Evolutionary conservation across 1,140 invertebrate species (phyloP).

Genomic region (Hylaeus volcanicus): DNA sequence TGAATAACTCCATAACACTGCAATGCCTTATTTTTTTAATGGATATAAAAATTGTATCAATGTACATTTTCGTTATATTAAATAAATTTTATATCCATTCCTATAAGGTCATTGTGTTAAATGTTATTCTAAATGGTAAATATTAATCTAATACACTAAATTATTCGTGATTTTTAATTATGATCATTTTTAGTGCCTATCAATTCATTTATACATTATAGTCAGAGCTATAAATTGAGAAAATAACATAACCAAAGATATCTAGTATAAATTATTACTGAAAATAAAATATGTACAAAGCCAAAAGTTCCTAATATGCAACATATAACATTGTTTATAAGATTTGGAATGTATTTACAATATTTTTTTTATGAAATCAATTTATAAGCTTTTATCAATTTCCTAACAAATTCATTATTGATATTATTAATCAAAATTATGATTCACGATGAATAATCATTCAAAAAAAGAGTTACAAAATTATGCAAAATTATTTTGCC

Average conservation of each 20-base stretch:
- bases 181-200: not conserved
- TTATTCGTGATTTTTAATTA: slow-evolving; percentile 15
- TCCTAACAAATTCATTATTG: not conserved
- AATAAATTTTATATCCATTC: slow-evolving; percentile 22
- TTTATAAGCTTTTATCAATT: slow-evolving; percentile 6
- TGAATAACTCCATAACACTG: not conserved
- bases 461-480: not conserved
- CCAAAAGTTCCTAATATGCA: slow-evolving; percentile 26
- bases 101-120: slow-evolving; percentile 2
- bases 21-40: not conserved
- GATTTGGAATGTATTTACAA: slow-evolving; percentile 52
- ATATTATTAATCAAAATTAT: not conserved
- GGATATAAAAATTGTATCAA: not conserved
- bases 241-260: slow-evolving; percentile 4
- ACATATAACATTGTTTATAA: slow-evolving; percentile 18
- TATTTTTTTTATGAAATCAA: slow-evolving; percentile 11
- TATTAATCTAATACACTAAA: slow-evolving; percentile 6
- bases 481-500: not conserved
- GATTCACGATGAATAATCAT: not conserved
- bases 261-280: slow-evolving; percentile 30
- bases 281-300: slow-evolving; percentile 34
- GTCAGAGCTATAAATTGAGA: not conserved
- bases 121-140: slow-evolving; percentile 4
- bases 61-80: not conserved
- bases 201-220: not conserved